Base-by-base conservation (phyloP, 1,140 invertebrate species). In the Macrocentrus cingulum region DNA sequence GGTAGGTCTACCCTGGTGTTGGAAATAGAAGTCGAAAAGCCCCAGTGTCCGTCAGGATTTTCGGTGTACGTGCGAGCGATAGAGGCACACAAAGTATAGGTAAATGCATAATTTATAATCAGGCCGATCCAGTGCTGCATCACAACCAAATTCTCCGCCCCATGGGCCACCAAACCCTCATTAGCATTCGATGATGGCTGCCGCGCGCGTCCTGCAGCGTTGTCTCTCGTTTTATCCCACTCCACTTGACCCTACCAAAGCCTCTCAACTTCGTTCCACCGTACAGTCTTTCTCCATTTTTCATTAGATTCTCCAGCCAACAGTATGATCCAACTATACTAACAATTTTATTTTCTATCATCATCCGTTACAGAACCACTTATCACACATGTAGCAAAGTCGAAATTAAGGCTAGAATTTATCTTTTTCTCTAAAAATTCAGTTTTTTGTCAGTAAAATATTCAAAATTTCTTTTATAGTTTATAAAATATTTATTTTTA, bases 41-140 rank as follows among this genome's bases (percentile, higher is more conserved):
- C 59, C 45, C 29, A 46, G 50, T 57, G 66, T 61, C 56, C 58
- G 56, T 64, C 45, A 50, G 56, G 60, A 66, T 66, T 66, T 66
- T 66, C 42, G 60, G 53, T 71, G 70, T 68, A 62, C 65, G 60
- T 67, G 64, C 64, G 64, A 69, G 65, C 67, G 58, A 57, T 66
- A n/a, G 34, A 46, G 54, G 7, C 13, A 39, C 8, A n/a, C 2
- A 13, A 13, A 39, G 36, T 34, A 34, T n/a, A 77, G 76, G 76
- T 80, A 80, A 29, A 80, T 80, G 74, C 74, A 77, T 80, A 80
- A 79, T 80, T 80, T 80, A 80, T 80, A 80, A 80, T 79, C 77
- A 79, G 74, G 63, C 72, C 69, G 77, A 73, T 72, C 65, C 69
- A 67, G 62, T 66, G 55, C 56, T 44, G 44, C 44, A 20, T 22